phyloP scores from a whole-genome alignment of 2,797 vertebrate genomes.

The Trematomus bernacchii region DNA sequence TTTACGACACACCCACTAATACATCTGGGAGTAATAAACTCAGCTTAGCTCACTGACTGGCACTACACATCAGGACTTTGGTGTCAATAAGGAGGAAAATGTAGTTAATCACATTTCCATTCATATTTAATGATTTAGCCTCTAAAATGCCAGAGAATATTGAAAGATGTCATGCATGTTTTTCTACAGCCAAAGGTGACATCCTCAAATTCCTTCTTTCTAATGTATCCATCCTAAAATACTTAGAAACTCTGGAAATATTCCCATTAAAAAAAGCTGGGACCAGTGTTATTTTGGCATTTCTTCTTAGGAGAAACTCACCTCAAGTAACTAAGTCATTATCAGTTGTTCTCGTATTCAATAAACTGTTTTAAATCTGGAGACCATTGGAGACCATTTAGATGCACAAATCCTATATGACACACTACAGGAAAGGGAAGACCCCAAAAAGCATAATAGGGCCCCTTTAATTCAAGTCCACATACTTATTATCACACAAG shows the following conservation, averaged over 20 bases:
- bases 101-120: not conserved
- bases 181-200: not conserved
- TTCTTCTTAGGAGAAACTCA: not conserved
- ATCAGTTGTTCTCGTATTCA: too few species aligned
- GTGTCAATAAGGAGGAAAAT: not conserved
- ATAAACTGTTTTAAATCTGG: too few species aligned
- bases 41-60: not conserved
- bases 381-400: too few species aligned
- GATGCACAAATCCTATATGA: too few species aligned
- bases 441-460: too few species aligned
- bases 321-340: too few species aligned
- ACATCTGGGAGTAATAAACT: not conserved
- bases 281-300: not conserved
- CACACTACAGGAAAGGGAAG: too few species aligned
- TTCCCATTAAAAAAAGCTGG: not conserved
- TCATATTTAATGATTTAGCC: not conserved
- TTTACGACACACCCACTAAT: slow-evolving; percentile 3
- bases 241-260: not conserved
- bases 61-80: not conserved
- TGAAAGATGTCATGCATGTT: not conserved
- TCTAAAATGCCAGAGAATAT: not conserved
- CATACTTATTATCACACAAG: not conserved
- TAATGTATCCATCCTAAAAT: not conserved
- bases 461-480: too few species aligned
- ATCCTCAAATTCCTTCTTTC: not conserved